phyloP scores from a whole-genome alignment of 2,888 invertebrate species.

The Phyto melanocephala region DNA sequence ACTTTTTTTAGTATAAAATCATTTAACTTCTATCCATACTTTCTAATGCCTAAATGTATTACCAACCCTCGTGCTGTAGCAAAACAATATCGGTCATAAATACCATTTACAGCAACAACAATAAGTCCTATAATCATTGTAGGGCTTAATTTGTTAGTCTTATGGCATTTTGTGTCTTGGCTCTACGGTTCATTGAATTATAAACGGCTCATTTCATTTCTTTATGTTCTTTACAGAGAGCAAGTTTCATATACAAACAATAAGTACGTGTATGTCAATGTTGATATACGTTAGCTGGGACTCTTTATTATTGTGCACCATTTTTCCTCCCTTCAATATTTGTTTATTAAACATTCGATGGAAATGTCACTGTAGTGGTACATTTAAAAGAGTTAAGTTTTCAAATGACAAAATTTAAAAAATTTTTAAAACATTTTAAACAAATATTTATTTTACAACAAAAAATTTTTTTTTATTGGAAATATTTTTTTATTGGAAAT shows the following conservation, averaged over 20 bases:
- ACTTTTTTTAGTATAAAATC: no score
- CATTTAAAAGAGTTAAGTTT: neutral
- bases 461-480: no score
- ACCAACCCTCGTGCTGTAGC: neutral
- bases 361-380: neutral
- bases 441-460: no score
- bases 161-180: conserved; percentile 17
- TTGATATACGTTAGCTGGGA: conserved; percentile 10
- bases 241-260: neutral
- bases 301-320: conserved; percentile 9
- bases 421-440: no score
- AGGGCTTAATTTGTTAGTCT: conserved; percentile 14
- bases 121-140: neutral
- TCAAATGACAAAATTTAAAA: no score
- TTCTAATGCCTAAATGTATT: no score
- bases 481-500: no score
- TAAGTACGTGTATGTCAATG: neutral
- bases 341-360: neutral
- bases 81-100: conserved; percentile 2
- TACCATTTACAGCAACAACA: neutral
- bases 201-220: conserved; percentile 47
- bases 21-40: no score
- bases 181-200: conserved; percentile 52
- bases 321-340: conserved; percentile 31
- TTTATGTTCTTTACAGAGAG: conserved; percentile 7